Evolutionary conservation across 2,797 vertebrate genomes (phyloP).

Genomic region (Manis crassicaudata): DNA sequence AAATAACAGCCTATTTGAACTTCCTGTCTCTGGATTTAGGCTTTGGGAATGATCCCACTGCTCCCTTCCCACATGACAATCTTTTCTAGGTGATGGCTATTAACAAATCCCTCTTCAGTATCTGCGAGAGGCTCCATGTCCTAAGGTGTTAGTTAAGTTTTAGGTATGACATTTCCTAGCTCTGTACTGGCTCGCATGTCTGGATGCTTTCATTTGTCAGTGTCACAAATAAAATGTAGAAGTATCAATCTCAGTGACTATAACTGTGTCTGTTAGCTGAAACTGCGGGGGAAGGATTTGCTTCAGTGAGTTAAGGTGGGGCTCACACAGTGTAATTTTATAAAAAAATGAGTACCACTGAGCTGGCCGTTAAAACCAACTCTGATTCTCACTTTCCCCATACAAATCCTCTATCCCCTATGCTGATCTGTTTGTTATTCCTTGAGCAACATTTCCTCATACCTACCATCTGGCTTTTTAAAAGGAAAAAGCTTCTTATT

Average conservation of each 20-base stretch:
- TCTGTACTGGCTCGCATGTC: neutral
- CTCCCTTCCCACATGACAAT: neutral
- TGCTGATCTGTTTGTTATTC: slow-evolving; percentile 23
- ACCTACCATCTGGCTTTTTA: neutral
- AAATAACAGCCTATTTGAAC: neutral
- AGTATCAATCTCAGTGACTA: slow-evolving; percentile 25
- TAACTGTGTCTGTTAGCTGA: neutral
- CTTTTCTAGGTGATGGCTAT: neutral
- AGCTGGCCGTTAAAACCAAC: neutral
- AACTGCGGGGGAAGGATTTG: neutral
- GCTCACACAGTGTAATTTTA: neutral
- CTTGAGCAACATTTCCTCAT: neutral
- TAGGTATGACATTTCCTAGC: neutral
- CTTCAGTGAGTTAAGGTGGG: neutral
- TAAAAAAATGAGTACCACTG: neutral
- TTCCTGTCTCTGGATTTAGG: neutral
- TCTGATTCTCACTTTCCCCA: neutral
- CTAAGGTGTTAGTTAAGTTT: neutral
- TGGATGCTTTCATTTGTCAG: slow-evolving; percentile 17
- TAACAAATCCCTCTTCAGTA: neutral
- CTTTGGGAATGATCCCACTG: neutral
- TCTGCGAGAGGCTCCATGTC: neutral
- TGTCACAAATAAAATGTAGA: slow-evolving; percentile 25
- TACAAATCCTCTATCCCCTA: neutral
- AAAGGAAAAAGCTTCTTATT: neutral